Percentiles rank a stretch among this genome's conserved stretches.
Evolutionary conservation across 2,797 vertebrate genomes (phyloP).

Genomic region (Atherinosoma microstoma): DNA sequence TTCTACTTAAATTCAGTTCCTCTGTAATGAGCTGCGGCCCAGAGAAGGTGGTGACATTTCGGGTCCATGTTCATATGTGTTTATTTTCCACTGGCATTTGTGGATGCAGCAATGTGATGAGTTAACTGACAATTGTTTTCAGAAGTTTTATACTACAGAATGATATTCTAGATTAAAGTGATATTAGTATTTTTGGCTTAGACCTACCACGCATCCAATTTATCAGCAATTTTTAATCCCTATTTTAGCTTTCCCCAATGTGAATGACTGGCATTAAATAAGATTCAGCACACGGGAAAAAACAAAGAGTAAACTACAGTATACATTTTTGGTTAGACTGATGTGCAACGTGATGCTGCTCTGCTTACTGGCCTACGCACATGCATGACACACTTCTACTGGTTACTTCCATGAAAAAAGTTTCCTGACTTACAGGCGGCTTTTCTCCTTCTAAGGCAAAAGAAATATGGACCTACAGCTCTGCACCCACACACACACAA

Average conservation of each 20-base stretch:
- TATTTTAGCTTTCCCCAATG: background rate
- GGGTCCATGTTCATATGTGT: background rate
- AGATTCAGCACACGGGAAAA: background rate
- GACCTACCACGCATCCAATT: background rate
- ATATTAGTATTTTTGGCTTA: background rate
- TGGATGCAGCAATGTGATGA: too few species aligned
- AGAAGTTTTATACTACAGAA: background rate
- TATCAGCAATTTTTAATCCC: background rate
- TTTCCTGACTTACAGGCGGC: conserved; percentile 33
- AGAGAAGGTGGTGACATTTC: background rate
- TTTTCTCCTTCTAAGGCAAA: conserved; percentile 69
- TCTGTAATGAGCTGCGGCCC: background rate
- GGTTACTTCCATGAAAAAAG: conserved; percentile 24
- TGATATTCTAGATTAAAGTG: background rate
- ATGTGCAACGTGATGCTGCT: background rate
- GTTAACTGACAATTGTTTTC: background rate
- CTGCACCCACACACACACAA: conserved; percentile 21
- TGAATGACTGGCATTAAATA: background rate
- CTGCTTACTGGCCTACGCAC: conserved; percentile 10
- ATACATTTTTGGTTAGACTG: background rate
- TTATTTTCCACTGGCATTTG: too few species aligned
- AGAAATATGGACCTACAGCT: conserved; percentile 57
- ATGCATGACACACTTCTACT: background rate
- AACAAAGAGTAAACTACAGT: background rate
- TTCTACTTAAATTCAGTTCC: background rate